Conservation (phyloP, 2,888 invertebrate genomes). For the Zaprionus obscuricornis region DNA sequence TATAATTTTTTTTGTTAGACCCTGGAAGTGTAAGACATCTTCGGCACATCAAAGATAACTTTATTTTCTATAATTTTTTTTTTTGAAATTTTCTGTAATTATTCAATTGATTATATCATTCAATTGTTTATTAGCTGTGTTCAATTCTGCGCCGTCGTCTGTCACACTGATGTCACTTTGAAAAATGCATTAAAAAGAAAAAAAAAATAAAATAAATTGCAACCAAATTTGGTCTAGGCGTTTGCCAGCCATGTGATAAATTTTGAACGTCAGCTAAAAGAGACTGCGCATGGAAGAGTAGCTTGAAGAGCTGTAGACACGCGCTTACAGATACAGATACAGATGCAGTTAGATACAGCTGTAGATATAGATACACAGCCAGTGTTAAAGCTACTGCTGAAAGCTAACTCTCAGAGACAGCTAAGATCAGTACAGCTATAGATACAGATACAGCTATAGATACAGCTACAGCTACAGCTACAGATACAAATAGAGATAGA, state of each 20-base stretch:
- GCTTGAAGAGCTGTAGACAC: constrained; percentile 50
- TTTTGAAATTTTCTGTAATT: constrained; percentile 4
- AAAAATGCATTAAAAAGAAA: constrained; percentile 54
- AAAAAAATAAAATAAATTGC: too few relatives aligned
- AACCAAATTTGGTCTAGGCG: constrained; percentile 49
- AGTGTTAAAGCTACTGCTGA: not conserved
- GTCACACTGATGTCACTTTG: constrained; percentile 36
- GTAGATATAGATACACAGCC: constrained; percentile 3
- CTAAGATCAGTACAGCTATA: not conserved
- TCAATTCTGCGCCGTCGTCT: too few relatives aligned
- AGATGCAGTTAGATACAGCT: constrained; percentile 10
- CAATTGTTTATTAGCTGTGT: constrained; percentile 22
- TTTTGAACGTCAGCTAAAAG: constrained; percentile 44
- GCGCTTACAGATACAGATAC: constrained; percentile 46
- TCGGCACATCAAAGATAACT: too few relatives aligned
- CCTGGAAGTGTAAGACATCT: too few relatives aligned
- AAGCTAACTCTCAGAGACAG: constrained; percentile 7
- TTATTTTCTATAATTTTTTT: too few relatives aligned
- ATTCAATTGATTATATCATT: constrained; percentile 7
- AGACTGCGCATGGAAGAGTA: constrained; percentile 7
- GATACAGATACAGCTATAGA: constrained; percentile 4
- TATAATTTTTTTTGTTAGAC: too few relatives aligned
- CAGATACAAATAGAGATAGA: constrained; percentile 26
- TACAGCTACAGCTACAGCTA: not conserved
- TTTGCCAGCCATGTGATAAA: constrained; percentile 9